A percentile compares a stretch with the other conserved stretches of the same genome.
Evolutionary conservation across 2,888 invertebrate genomes (phyloP).

Genomic region (Epiblema foenella): DNA sequence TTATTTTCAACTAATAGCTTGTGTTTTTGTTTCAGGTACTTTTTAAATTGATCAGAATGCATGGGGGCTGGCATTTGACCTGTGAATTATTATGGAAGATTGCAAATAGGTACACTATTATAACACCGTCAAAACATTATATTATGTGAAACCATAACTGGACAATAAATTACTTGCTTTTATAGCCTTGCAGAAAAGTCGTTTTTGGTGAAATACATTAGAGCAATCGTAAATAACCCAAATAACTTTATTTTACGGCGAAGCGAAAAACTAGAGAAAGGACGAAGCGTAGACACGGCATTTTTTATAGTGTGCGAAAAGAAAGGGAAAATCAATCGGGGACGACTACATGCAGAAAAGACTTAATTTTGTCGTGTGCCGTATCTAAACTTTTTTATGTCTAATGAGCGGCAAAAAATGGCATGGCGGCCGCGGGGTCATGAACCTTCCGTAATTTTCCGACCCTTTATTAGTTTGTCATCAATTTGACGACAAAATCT

Average conservation of each 20-base stretch:
- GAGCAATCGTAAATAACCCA: slow-evolving; percentile 53
- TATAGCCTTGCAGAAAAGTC: slow-evolving; percentile 52
- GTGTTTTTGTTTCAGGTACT: slow-evolving; percentile 38
- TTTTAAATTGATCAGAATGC: neutral
- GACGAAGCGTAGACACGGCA: slow-evolving; percentile 8
- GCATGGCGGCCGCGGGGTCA: slow-evolving; percentile 25
- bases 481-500: slow-evolving; percentile 35
- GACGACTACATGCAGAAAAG: neutral
- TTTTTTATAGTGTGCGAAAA: slow-evolving; percentile 1
- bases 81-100: neutral
- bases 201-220: slow-evolving; percentile 53
- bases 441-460: slow-evolving; percentile 39
- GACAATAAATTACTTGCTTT: slow-evolving; percentile 44
- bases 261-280: slow-evolving; percentile 19
- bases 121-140: slow-evolving; percentile 15
- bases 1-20: neutral
- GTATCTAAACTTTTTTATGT: slow-evolving; percentile 22
- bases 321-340: slow-evolving; percentile 5
- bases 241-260: slow-evolving; percentile 49
- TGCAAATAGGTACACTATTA: neutral
- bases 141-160: slow-evolving; percentile 11
- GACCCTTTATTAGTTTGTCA: slow-evolving; percentile 39
- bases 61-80: neutral
- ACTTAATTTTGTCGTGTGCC: neutral
- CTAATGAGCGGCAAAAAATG: slow-evolving; percentile 10